Evolutionary conservation across 2,888 invertebrate species (phyloP).

Genomic region (Melanargia galathea): DNA sequence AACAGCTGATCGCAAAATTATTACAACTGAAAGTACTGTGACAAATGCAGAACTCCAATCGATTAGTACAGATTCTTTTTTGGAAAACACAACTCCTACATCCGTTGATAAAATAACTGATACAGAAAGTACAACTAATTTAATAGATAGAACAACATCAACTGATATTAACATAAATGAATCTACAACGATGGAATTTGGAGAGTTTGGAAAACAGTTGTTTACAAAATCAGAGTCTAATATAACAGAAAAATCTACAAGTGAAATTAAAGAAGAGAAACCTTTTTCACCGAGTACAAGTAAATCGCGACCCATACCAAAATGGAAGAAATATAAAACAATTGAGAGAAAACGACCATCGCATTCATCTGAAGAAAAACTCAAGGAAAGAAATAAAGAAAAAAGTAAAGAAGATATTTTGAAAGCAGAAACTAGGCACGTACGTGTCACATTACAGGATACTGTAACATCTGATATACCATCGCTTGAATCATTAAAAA

Average conservation of each 20-base stretch:
- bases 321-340: conserved; percentile 54
- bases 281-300: not conserved
- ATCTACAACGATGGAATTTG: not conserved
- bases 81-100: conserved; percentile 5
- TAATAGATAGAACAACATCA: conserved; percentile 1
- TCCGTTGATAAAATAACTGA: conserved; percentile 6
- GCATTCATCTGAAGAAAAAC: conserved; percentile 18
- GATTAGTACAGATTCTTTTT: not conserved
- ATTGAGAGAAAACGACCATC: conserved; percentile 37
- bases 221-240: conserved; percentile 11
- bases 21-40: conserved; percentile 4
- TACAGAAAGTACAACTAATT: conserved; percentile 7
- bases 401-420: conserved; percentile 45
- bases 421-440: conserved; percentile 48
- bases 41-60: conserved; percentile 5
- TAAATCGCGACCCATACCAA: conserved; percentile 40
- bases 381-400: conserved; percentile 15
- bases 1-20: not conserved
- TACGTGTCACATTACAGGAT: conserved; percentile 48
- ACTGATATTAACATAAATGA: not conserved
- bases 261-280: not conserved
- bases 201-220: not conserved
- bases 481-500: conserved; percentile 50
- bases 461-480: conserved; percentile 49
- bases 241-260: conserved; percentile 2